These are phyloP conservation scores for Dolichoris vasculosae DNA, from an alignment of 1,140 invertebrate genomes.

Conservation along the genomic window DNA sequence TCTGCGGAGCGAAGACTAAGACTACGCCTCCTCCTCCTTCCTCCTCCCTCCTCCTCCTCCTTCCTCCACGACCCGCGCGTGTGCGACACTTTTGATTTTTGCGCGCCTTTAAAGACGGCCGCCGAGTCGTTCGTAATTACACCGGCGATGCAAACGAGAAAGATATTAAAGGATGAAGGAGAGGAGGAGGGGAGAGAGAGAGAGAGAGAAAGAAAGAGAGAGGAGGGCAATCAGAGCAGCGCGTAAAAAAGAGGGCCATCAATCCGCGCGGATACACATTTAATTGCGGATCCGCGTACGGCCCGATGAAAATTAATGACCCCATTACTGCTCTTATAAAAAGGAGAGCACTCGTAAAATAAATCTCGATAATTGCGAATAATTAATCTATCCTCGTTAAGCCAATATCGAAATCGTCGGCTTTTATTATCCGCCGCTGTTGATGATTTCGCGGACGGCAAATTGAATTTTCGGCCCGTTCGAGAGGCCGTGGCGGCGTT, in stretches of 20 bases:
- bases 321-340: background rate
- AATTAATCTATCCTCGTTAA: constrained; percentile 16
- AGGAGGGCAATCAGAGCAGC: background rate
- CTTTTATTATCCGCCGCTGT: background rate
- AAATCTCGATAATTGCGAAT: constrained; percentile 18
- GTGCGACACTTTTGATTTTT: background rate
- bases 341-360: constrained; percentile 3
- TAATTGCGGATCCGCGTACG: constrained; percentile 2
- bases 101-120: background rate
- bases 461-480: background rate
- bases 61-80: background rate
- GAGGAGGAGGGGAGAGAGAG: too few relatives aligned
- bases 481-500: background rate
- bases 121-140: background rate
- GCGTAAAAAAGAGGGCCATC: background rate
- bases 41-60: background rate
- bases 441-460: background rate
- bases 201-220: background rate
- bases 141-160: background rate
- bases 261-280: background rate
- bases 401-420: background rate
- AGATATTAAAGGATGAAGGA: background rate
- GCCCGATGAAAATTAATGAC: background rate
- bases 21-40: too few relatives aligned
- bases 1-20: background rate